phyloP scores from a whole-genome alignment of 2,797 vertebrate species.

The Neoniphon sammara region DNA sequence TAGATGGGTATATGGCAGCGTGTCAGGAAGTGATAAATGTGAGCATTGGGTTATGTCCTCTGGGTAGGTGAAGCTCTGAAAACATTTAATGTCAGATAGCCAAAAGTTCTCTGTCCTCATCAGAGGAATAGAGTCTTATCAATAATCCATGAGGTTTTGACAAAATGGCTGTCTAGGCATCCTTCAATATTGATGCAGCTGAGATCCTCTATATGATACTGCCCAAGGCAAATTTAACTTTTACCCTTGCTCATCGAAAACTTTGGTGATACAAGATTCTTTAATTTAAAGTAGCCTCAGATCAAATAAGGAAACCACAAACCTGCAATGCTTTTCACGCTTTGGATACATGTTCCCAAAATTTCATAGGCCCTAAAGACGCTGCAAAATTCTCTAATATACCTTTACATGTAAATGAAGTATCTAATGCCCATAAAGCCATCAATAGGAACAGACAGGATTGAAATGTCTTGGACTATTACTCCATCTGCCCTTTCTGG shows the following conservation, averaged over 20 bases:
- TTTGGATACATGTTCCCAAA: background rate
- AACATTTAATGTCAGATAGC: background rate
- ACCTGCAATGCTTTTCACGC: background rate
- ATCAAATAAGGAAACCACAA: conserved; percentile 8
- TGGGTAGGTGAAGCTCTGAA: conserved; percentile 1
- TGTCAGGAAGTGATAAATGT: background rate
- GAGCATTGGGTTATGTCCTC: background rate
- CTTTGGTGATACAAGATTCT: background rate
- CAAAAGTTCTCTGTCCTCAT: background rate
- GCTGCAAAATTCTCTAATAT: background rate
- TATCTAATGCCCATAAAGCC: conserved; percentile 36
- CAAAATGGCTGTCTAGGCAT: background rate
- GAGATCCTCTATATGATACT: background rate
- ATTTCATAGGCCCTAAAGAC: background rate
- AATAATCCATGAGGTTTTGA: conserved; percentile 20
- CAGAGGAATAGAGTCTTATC: background rate
- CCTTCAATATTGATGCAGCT: background rate
- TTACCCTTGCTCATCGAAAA: background rate
- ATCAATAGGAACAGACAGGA: conserved; percentile 27
- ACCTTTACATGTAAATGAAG: conserved; percentile 21
- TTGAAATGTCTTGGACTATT: conserved; percentile 38
- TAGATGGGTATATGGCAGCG: background rate
- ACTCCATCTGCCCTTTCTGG: conserved; percentile 59
- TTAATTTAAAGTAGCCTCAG: conserved; percentile 9
- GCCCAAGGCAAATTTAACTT: conserved; percentile 27